A percentile compares a stretch with the other conserved stretches of the same genome.
Conservation (phyloP, 2,113 vertebrate genomes). For the Ochotona princeps region DNA sequence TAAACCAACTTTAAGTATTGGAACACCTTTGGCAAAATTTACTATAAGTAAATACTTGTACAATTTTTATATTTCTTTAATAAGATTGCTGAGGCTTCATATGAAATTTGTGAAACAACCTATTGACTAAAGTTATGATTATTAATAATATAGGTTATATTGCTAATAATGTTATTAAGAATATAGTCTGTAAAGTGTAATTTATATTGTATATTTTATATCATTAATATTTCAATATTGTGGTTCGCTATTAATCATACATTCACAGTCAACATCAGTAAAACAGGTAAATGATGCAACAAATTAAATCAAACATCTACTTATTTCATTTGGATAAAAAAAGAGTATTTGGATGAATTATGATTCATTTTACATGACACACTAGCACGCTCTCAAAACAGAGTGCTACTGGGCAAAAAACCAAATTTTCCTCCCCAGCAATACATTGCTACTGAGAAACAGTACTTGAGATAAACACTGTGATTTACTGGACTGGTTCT, state of each 20-base stretch:
- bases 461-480: background rate
- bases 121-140: background rate
- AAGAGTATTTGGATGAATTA: background rate
- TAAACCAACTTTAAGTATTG: background rate
- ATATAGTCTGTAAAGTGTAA: background rate
- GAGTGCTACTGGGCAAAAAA: background rate
- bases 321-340: background rate
- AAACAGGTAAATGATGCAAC: background rate
- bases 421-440: background rate
- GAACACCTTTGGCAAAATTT: background rate
- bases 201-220: too few species aligned
- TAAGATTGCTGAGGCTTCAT: background rate
- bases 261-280: background rate
- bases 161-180: background rate
- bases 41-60: background rate
- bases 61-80: constrained; percentile 21
- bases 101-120: constrained; percentile 43
- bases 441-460: background rate
- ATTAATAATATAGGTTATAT: background rate
- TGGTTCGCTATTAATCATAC: background rate
- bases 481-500: background rate
- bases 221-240: background rate
- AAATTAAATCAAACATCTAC: background rate
- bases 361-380: background rate
- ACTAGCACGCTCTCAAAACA: background rate